phyloP scores from a whole-genome alignment of 2,888 invertebrate genomes.

The Thereva unica region DNA sequence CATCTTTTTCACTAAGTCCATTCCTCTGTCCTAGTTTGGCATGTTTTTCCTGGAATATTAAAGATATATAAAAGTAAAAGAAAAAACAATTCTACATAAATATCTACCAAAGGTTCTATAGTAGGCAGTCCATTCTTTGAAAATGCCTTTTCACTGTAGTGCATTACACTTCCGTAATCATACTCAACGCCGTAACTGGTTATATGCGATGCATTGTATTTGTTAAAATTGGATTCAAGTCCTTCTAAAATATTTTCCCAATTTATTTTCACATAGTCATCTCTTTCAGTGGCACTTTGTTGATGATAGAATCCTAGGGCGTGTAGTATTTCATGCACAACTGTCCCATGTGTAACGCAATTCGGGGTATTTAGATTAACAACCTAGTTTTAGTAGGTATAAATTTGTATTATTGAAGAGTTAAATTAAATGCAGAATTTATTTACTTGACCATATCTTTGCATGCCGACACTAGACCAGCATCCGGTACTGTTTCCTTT shows the following conservation, averaged over 20 bases:
- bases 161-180: conserved; percentile 75
- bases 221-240: conserved; percentile 65
- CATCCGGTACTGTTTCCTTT: conserved; percentile 64
- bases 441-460: conserved; percentile 63
- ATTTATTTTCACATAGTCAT: conserved; percentile 72
- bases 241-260: conserved; percentile 68
- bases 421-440: not conserved
- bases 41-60: conserved; percentile 55
- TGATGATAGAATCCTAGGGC: conserved; percentile 83
- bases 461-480: conserved; percentile 68
- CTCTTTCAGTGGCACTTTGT: conserved; percentile 77
- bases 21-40: conserved; percentile 61
- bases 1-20: conserved; percentile 61
- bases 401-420: not conserved
- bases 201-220: conserved; percentile 67
- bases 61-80: not conserved
- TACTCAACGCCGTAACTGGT: conserved; percentile 70
- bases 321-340: conserved; percentile 79
- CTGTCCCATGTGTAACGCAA: conserved; percentile 67
- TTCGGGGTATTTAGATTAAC: conserved; percentile 62
- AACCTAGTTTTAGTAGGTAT: conserved; percentile 53
- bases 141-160: conserved; percentile 70
- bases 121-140: conserved; percentile 69
- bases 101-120: conserved; percentile 63
- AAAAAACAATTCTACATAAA: not conserved